These are phyloP conservation scores for Sinopyrophorus schimmeli DNA, from an alignment of 2,888 invertebrate species.

Conservation along the genomic window DNA sequence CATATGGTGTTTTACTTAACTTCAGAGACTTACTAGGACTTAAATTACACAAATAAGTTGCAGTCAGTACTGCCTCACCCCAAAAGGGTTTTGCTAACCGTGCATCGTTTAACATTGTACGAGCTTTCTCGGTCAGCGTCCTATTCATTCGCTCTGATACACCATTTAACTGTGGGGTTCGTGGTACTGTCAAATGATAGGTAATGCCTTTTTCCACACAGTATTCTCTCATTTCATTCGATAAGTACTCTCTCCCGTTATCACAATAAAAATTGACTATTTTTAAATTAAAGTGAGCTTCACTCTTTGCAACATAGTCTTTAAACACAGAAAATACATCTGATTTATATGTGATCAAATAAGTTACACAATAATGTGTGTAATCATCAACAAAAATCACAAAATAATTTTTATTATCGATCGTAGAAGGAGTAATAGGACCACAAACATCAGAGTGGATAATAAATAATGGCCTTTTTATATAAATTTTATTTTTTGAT, in stretches of 20 bases:
- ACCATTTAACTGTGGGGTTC: slow-evolving; percentile 23
- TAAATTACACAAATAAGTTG: slow-evolving; percentile 40
- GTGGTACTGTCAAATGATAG: slow-evolving; percentile 23
- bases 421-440: slow-evolving; percentile 19
- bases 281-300: slow-evolving; percentile 18
- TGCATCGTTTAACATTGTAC: slow-evolving; percentile 26
- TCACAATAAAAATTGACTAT: slow-evolving; percentile 20
- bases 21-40: slow-evolving; percentile 29
- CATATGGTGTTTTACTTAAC: slow-evolving; percentile 2
- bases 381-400: slow-evolving; percentile 25
- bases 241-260: slow-evolving; percentile 24
- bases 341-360: slow-evolving; percentile 16
- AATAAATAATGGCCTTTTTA: slow-evolving; percentile 23
- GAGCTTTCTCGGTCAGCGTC: slow-evolving; percentile 18
- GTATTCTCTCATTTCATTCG: slow-evolving; percentile 19
- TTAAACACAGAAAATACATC: slow-evolving; percentile 25
- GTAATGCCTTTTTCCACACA: slow-evolving; percentile 26
- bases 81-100: slow-evolving; percentile 34
- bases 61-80: slow-evolving; percentile 16
- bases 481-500: slow-evolving; percentile 23
- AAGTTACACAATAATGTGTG: slow-evolving; percentile 19
- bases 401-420: slow-evolving; percentile 20
- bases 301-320: slow-evolving; percentile 13
- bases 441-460: slow-evolving; percentile 26
- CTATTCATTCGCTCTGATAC: slow-evolving; percentile 22